Conservation (phyloP, 2,888 invertebrate genomes). For the Petrolisthes cinctipes region DNA sequence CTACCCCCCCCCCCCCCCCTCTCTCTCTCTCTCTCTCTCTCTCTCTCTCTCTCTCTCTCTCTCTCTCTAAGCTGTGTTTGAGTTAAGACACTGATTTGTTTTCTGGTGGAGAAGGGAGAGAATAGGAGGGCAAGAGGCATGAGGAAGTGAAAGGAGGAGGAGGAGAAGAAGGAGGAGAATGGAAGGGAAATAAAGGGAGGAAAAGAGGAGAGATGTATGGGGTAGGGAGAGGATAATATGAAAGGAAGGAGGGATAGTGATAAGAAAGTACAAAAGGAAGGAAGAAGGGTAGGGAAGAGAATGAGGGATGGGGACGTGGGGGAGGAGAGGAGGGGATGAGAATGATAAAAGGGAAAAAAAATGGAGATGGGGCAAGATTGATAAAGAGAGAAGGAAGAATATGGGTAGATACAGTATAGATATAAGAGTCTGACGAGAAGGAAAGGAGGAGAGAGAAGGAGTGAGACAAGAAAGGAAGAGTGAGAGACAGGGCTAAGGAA, state of each 20-base stretch:
- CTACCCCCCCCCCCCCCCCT: not conserved
- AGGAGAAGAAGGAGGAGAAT: not conserved
- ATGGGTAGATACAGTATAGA: too few relatives aligned
- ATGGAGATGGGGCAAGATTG: not conserved
- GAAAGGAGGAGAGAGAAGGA: not conserved
- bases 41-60: not conserved
- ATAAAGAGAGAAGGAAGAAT: not conserved
- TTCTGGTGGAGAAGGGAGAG: not conserved
- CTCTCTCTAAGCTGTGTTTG: not conserved
- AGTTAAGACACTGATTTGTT: slow-evolving; percentile 1
- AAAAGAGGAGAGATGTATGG: not conserved
- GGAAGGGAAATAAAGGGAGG: not conserved
- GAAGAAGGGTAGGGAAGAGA: not conserved
- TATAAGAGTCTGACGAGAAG: not conserved
- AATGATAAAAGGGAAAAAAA: not conserved
- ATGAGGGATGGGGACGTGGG: not conserved
- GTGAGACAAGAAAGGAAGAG: not conserved
- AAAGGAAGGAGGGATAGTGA: not conserved
- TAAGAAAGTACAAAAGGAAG: not conserved
- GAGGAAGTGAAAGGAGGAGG: not conserved
- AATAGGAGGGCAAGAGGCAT: not conserved
- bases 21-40: not conserved
- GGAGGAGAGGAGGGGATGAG: not conserved
- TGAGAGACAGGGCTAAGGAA: not conserved
- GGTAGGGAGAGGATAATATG: not conserved